phyloP scores from a whole-genome alignment of 2,888 invertebrate species.

The Andrena marginata region DNA sequence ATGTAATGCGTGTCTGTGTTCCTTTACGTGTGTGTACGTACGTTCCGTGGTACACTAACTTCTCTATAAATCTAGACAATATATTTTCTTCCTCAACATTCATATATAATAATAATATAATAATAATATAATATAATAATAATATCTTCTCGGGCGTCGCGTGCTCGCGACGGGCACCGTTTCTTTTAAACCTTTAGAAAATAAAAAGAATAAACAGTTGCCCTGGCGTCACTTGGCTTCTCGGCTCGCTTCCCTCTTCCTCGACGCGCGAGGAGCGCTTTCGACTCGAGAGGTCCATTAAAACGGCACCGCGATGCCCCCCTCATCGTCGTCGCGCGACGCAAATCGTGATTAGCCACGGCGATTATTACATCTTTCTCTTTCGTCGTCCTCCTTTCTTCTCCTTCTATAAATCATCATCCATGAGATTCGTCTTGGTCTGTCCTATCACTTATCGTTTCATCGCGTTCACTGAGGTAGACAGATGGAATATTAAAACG shows the following conservation, averaged over 20 bases:
- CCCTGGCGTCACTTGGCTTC: conserved; percentile 56
- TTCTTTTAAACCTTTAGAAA: conserved; percentile 64
- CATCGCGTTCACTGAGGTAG: conserved; percentile 83
- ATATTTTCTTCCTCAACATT: conserved; percentile 80
- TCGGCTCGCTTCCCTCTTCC: conserved; percentile 10
- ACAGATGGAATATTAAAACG: conserved; percentile 81
- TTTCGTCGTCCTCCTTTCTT: background rate
- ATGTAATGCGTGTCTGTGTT: conserved; percentile 24
- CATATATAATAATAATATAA: conserved; percentile 76
- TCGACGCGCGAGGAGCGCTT: conserved; percentile 9
- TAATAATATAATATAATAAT: conserved; percentile 63
- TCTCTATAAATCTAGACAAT: conserved; percentile 79
- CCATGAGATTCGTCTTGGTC: conserved; percentile 69
- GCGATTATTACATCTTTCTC: background rate
- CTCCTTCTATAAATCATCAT: conserved; percentile 10
- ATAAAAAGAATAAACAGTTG: conserved; percentile 70
- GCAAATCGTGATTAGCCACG: conserved; percentile 13
- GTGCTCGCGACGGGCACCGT: conserved; percentile 62
- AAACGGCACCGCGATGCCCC: conserved; percentile 7
- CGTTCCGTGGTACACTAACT: conserved; percentile 72
- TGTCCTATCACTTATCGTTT: conserved; percentile 78
- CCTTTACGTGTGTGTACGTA: conserved; percentile 42
- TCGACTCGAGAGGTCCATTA: background rate
- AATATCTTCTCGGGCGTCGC: conserved; percentile 70
- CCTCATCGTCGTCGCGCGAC: background rate